Base-by-base conservation (phyloP, 1,140 invertebrate genomes). In the Metaphire vulgaris region DNA sequence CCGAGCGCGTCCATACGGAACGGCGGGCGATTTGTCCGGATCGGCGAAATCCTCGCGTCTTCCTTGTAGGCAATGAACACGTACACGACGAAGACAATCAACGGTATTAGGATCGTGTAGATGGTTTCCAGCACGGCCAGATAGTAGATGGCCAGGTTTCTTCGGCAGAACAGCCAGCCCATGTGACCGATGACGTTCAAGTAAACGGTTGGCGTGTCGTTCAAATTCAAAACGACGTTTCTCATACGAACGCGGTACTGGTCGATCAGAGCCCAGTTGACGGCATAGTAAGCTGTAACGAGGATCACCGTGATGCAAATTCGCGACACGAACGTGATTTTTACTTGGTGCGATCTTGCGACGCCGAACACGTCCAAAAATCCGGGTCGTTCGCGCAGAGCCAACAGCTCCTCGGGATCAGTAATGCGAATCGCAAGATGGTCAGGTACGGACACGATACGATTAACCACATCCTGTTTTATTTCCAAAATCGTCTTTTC, bases 401-500 rank as follows among this genome's bases (percentile, higher is more conserved):
- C n/a, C 6, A 71, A 30, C 69, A 71, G 69, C 30, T 30, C 69
- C n/a, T 71, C 69, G n/a, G 69, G 69, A 16, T 30, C 33, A n/a
- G n/a, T 26, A 15, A 71, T 71, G 6, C 69, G 29, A n/a, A n/a
- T n/a, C 21, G 6, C 41, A 56, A 56, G 41, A 56, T 12, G 41
- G 21, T 56, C 41, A 21, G 41, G 21, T 21, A 56, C 21, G 41
- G 6, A 21, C 6, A 56, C 41, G 41, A 56, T 6, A 33, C 69
- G 69, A 16, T 71, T 71, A 21, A 71, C 30, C 2, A 64, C 30
- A n/a, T 73, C 72, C 33, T 41, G 32, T 30, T 73, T 73, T 16
- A 73, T 73, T 73, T 73, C 72, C 28, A 34, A n/a, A 6, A 73
- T 34, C 15, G 72, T 73, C 34, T 73, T 33, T 29, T 73, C 26